Conservation (phyloP, 2,797 vertebrate species). For the Chiroxiphia lanceolata region DNA sequence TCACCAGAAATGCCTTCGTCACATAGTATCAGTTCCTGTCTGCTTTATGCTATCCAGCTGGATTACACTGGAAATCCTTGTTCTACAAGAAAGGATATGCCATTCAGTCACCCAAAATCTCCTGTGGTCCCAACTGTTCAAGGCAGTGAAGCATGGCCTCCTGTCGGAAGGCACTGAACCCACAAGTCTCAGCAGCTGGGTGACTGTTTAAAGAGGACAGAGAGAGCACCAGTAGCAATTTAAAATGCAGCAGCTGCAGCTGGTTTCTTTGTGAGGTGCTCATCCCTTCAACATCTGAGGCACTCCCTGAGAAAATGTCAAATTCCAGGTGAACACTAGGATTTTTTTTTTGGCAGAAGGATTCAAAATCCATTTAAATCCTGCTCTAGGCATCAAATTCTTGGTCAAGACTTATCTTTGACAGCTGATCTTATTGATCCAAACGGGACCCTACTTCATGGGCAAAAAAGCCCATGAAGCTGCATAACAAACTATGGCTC, state of each 20-base stretch:
- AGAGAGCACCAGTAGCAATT: not conserved
- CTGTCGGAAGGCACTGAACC: not conserved
- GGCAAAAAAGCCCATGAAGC: not conserved
- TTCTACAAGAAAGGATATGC: not conserved
- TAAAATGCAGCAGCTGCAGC: not conserved
- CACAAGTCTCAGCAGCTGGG: not conserved
- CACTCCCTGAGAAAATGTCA: not conserved
- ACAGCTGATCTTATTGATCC: not conserved
- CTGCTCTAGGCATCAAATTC: not conserved
- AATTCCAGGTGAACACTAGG: not conserved
- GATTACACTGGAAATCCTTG: not conserved
- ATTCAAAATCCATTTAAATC: not conserved
- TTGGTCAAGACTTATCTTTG: slow-evolving; percentile 18
- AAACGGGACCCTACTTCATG: not conserved
- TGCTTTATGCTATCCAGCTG: not conserved
- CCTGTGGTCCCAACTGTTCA: not conserved
- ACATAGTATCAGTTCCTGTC: not conserved
- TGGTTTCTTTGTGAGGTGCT: not conserved
- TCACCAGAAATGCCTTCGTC: not conserved
- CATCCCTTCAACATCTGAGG: not conserved
- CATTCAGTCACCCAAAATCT: not conserved
- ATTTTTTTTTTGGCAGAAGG: not conserved
- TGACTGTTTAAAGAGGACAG: not conserved
- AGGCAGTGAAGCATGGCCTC: not conserved
- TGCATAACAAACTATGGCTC: not conserved